phyloP scores from a whole-genome alignment of 2,888 invertebrate species.

The Sinelater perroti region DNA sequence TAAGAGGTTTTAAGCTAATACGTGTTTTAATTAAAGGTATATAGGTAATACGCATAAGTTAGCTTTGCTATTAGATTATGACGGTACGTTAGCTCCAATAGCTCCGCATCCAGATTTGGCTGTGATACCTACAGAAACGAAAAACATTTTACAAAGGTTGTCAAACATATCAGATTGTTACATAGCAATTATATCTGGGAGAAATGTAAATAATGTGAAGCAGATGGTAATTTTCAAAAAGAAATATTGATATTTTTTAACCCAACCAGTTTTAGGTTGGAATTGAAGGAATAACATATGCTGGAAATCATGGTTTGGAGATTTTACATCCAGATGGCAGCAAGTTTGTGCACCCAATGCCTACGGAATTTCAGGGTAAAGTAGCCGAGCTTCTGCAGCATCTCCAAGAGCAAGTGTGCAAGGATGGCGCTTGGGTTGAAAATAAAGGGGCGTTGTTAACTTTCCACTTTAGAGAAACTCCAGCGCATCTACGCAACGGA shows the following conservation, averaged over 20 bases:
- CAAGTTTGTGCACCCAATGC: slow-evolving; percentile 92
- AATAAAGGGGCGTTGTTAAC: slow-evolving; percentile 88
- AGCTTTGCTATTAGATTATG: slow-evolving; percentile 85
- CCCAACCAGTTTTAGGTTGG: slow-evolving; percentile 67
- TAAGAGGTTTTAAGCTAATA: background rate
- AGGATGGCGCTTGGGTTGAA: slow-evolving; percentile 91
- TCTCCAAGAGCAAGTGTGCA: slow-evolving; percentile 85
- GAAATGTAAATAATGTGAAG: slow-evolving; percentile 88
- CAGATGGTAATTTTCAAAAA: slow-evolving; percentile 72
- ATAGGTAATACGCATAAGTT: slow-evolving; percentile 87
- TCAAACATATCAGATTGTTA: slow-evolving; percentile 88
- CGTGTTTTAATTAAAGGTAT: slow-evolving; percentile 66
- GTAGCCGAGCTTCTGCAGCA: slow-evolving; percentile 79
- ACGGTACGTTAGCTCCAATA: slow-evolving; percentile 88
- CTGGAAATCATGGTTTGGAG: slow-evolving; percentile 89
- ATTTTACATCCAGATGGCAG: slow-evolving; percentile 90
- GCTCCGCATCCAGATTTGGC: slow-evolving; percentile 91
- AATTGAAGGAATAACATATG: slow-evolving; percentile 89
- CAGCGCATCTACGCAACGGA: slow-evolving; percentile 70
- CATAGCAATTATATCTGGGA: slow-evolving; percentile 86
- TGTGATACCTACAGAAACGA: slow-evolving; percentile 84
- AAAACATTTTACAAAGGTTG: slow-evolving; percentile 81
- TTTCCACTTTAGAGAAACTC: slow-evolving; percentile 88
- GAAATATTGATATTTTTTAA: background rate
- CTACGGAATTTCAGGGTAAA: slow-evolving; percentile 82